Percentiles rank a stretch among this genome's conserved stretches.
These are phyloP conservation scores for Pocillopora grandis DNA, from an alignment of 92 coral and sea anemone genomes.

Conservation along the genomic window DNA sequence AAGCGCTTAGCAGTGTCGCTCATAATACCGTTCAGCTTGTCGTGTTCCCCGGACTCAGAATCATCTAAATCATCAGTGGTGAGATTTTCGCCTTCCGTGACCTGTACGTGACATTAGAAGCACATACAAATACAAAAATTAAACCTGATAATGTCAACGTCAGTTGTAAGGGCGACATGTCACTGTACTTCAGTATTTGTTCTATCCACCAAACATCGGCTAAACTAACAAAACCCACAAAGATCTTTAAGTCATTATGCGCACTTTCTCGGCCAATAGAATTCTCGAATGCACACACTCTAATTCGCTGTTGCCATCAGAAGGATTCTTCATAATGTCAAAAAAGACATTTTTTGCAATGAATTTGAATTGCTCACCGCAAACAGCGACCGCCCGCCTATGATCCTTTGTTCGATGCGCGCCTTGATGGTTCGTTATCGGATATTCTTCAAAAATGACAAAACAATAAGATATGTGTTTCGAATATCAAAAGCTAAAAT, in stretches of 20 bases:
- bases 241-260: neutral
- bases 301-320: neutral
- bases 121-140: neutral
- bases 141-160: conserved; percentile 12
- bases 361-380: neutral
- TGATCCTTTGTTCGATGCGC: conserved; percentile 10
- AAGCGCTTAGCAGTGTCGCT: conserved; percentile 62
- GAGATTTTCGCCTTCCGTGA: neutral
- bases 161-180: neutral
- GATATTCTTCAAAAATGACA: conserved; percentile 17
- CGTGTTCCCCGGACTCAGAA: conserved; percentile 18
- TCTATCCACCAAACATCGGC: neutral
- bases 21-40: conserved; percentile 31
- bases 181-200: neutral
- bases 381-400: neutral
- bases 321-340: neutral
- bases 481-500: conserved; percentile 15
- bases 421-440: conserved; percentile 4
- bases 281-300: neutral
- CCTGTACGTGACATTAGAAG: conserved; percentile 7
- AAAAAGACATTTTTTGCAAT: neutral
- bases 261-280: neutral
- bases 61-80: conserved; percentile 4
- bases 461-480: neutral
- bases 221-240: neutral